Evolutionary conservation across 2,797 vertebrate genomes (phyloP), one percentile per base, ranked within the genome.

Genomic region (Manis javanica): DNA sequence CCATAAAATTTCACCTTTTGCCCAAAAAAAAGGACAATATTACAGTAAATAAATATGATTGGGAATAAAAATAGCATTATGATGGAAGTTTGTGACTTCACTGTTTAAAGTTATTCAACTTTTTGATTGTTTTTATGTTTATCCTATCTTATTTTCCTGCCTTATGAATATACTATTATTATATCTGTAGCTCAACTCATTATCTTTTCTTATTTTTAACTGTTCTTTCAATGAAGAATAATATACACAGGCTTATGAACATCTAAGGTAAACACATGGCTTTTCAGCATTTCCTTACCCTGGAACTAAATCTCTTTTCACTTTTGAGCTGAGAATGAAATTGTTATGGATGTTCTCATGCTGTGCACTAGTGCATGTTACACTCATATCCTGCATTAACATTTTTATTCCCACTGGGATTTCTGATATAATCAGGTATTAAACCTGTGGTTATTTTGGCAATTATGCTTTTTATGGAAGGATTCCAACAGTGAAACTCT

Each of bases 401-500:
- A 77, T 84, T 92, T 77, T 95, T 72, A 93, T 95, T 92, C 94
- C 93, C 83, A 89, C 79, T 21, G 66, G 71, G 83, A 79, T 84
- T 87, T 66, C 92, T 72, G 82, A 77, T 93, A 63, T 74, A 84
- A 83, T 87, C 88, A 72, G 21, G 34, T 66, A 72, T 96, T 92
- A 97, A 95, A 95, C 49, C 82, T 79, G 86, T 66, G 53, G 14
- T 95, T 95, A 95, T 96, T 96, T 77, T 87, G 78, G 55, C 75
- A 89, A 86, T 92, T 94, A 83, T 19, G 9, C 82, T 83, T 96
- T 95, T 64, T 95, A 72, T 74, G 37, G 90, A 92, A 66, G 26
- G 21, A 91, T 93, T 92, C 86, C 78, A 94, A 72, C 31, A 89
- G 83, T 51, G 92, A 84, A 96, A 94, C 6, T 69, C 42, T 9